Conservation (phyloP, 2,888 invertebrate species). For the Allolobophora icterica region DNA sequence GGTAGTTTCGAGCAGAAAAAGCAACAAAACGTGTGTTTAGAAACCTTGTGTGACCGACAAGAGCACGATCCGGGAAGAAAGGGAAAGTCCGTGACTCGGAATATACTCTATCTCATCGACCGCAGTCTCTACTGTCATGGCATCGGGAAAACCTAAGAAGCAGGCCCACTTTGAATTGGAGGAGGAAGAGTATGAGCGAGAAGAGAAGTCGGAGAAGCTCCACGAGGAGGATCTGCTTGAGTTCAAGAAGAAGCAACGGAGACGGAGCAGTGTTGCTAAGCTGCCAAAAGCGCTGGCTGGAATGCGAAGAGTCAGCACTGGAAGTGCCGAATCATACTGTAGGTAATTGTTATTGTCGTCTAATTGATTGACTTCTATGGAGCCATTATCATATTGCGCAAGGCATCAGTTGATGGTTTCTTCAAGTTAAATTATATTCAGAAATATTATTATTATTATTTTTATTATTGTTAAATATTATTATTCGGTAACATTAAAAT, state of each 20-base stretch:
- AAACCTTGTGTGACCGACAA: background rate
- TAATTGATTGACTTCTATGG: no score
- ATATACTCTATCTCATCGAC: background rate
- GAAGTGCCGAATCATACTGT: conserved; percentile 44
- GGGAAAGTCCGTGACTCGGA: background rate
- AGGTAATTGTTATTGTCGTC: conserved; percentile 30
- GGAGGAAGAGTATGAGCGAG: background rate
- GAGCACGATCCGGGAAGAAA: background rate
- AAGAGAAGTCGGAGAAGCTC: conserved; percentile 42
- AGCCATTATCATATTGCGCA: no score
- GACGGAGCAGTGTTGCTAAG: conserved; percentile 45
- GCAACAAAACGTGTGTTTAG: background rate
- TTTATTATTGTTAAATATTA: no score
- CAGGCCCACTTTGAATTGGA: conserved; percentile 21
- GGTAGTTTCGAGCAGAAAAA: no score
- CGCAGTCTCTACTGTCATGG: background rate
- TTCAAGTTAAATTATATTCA: no score
- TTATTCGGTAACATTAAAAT: no score
- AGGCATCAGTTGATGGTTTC: no score
- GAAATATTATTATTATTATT: no score
- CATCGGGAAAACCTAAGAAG: conserved; percentile 19
- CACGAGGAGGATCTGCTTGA: conserved; percentile 48
- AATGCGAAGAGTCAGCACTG: conserved; percentile 38
- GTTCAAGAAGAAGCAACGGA: conserved; percentile 46
- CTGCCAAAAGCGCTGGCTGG: conserved; percentile 30